Evolutionary conservation across 2,113 vertebrate species (phyloP).

Genomic region (Sciurus niger): DNA sequence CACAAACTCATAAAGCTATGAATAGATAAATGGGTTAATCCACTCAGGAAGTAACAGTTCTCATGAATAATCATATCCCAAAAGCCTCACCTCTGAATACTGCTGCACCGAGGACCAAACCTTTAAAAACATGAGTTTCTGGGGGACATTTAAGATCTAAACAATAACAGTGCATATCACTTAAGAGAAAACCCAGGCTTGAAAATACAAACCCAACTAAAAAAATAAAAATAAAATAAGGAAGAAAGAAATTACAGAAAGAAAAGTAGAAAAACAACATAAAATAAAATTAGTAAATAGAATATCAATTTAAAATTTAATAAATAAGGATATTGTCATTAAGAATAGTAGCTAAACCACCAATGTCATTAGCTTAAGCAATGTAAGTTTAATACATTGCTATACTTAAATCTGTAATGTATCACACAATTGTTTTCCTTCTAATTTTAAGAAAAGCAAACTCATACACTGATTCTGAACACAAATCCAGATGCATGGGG

Average conservation of each 20-base stretch:
- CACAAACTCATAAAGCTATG: background rate
- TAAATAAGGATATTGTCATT: conserved; percentile 7
- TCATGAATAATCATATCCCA: background rate
- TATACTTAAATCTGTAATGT: background rate
- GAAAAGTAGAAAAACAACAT: background rate
- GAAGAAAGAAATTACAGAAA: background rate
- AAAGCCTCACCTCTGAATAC: background rate
- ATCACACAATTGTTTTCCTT: background rate
- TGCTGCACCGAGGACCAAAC: background rate
- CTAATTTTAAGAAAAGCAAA: conserved; percentile 42
- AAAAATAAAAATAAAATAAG: background rate
- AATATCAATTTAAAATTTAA: conserved; percentile 21
- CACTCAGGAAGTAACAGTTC: background rate
- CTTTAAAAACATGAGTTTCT: background rate
- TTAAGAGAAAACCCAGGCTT: background rate
- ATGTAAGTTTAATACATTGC: background rate
- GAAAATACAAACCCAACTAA: background rate
- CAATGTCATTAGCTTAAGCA: background rate
- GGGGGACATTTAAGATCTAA: background rate
- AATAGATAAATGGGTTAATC: background rate
- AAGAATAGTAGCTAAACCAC: background rate
- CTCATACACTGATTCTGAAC: background rate
- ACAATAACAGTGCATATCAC: background rate
- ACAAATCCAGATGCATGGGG: background rate
- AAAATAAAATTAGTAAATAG: conserved; percentile 11